Percentiles rank a stretch among this genome's conserved stretches.
Conservation (phyloP, 2,797 vertebrate species). For the Anableps anableps region DNA sequence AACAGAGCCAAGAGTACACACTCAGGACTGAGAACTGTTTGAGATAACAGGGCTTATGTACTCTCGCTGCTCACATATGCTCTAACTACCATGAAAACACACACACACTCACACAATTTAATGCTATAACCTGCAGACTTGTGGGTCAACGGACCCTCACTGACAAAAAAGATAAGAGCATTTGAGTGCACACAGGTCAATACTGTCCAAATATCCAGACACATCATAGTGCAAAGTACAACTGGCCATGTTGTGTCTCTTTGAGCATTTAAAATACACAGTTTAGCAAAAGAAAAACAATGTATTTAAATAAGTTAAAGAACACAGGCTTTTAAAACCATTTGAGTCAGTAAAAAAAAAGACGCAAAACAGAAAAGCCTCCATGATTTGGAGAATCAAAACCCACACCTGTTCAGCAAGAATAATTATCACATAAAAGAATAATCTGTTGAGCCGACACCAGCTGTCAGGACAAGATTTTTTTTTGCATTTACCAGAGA, state of each 20-base stretch:
- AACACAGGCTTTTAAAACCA: neutral
- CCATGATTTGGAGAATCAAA: neutral
- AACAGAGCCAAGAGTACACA: neutral
- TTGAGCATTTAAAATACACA: neutral
- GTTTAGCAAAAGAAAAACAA: neutral
- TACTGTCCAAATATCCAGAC: neutral
- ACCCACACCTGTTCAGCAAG: neutral
- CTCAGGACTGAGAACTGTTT: conserved; percentile 11
- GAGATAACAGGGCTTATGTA: conserved; percentile 26
- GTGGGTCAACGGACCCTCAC: conserved; percentile 20
- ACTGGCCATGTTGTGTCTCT: neutral
- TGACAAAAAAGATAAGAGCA: conserved; percentile 43
- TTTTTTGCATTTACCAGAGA: neutral
- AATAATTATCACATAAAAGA: neutral
- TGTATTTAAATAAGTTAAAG: neutral
- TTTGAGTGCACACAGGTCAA: neutral
- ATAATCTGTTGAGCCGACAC: neutral
- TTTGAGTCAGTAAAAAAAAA: neutral
- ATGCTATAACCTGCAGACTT: neutral
- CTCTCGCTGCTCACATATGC: neutral
- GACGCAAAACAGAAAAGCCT: neutral
- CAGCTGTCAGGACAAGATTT: neutral
- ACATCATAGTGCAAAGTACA: conserved; percentile 25
- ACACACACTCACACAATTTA: neutral
- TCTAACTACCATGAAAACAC: neutral